Evolutionary conservation across 2,888 invertebrate species (phyloP).

Genomic region (Torymus tubicola): DNA sequence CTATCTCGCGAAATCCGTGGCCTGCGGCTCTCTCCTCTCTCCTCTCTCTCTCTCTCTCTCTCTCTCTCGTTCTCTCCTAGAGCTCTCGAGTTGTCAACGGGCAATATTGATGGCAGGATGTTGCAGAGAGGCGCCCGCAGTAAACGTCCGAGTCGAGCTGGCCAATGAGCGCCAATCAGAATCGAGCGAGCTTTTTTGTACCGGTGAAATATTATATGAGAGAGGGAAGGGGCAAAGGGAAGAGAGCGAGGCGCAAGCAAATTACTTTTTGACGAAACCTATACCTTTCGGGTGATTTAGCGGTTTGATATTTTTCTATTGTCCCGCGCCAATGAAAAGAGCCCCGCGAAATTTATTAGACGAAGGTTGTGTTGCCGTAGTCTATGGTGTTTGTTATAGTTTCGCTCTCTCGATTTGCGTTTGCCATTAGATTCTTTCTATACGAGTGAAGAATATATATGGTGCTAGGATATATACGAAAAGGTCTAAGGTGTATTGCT

Average conservation of each 20-base stretch:
- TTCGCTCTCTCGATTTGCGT: too few relatives aligned
- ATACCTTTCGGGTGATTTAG: constrained; percentile 47
- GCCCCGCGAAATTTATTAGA: constrained; percentile 32
- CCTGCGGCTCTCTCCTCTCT: constrained; percentile 11
- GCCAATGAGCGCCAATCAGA: constrained; percentile 49
- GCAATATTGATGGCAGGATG: constrained; percentile 75
- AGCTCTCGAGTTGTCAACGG: constrained; percentile 70
- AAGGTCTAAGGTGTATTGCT: too few relatives aligned
- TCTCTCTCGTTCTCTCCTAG: constrained; percentile 38
- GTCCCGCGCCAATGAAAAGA: not conserved
- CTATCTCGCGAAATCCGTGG: constrained; percentile 49
- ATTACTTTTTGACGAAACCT: constrained; percentile 58
- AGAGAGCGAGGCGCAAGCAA: constrained; percentile 27
- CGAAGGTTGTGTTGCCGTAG: too few relatives aligned
- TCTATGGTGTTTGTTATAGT: too few relatives aligned
- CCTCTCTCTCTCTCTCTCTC: too few relatives aligned
- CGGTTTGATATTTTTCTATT: constrained; percentile 53
- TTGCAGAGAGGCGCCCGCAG: constrained; percentile 64
- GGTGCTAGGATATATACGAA: too few relatives aligned
- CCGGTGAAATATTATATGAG: constrained; percentile 40
- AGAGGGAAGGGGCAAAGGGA: constrained; percentile 7
- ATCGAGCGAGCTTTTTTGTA: constrained; percentile 36
- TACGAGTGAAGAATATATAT: too few relatives aligned
- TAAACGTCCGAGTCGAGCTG: constrained; percentile 59
- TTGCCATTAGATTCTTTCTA: too few relatives aligned